A percentile compares a stretch with the other conserved stretches of the same genome.
phyloP scores from a whole-genome alignment of 2,113 vertebrate species.

The Dolichotis patagonum region DNA sequence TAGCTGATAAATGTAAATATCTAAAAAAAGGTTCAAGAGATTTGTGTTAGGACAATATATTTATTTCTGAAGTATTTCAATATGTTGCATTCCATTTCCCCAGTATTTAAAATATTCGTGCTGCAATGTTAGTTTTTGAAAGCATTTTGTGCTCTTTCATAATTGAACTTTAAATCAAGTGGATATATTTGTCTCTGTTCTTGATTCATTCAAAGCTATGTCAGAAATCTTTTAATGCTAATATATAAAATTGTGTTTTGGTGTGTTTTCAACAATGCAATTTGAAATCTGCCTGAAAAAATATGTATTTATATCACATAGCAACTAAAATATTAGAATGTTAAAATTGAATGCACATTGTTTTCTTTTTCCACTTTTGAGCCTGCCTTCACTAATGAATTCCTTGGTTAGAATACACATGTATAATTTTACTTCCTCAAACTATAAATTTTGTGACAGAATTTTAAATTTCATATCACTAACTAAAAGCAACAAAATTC shows the following conservation, averaged over 20 bases:
- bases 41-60: background rate
- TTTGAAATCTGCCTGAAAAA: background rate
- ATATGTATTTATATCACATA: background rate
- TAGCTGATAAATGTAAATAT: background rate
- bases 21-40: background rate
- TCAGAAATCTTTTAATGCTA: background rate
- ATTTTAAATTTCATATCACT: constrained; percentile 31
- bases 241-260: background rate
- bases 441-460: background rate
- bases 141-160: background rate
- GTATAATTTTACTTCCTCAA: background rate
- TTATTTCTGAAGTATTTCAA: constrained; percentile 15
- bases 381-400: background rate
- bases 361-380: background rate
- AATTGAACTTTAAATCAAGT: constrained; percentile 16
- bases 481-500: background rate
- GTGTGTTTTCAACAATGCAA: background rate
- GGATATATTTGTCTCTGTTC: background rate
- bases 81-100: background rate
- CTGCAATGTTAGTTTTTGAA: background rate
- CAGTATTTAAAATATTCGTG: background rate
- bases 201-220: background rate
- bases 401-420: background rate
- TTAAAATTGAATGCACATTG: background rate
- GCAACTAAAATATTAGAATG: background rate